These are phyloP conservation scores for Athripsodes cinereus DNA, from an alignment of 2,888 invertebrate genomes.

Conservation along the genomic window DNA sequence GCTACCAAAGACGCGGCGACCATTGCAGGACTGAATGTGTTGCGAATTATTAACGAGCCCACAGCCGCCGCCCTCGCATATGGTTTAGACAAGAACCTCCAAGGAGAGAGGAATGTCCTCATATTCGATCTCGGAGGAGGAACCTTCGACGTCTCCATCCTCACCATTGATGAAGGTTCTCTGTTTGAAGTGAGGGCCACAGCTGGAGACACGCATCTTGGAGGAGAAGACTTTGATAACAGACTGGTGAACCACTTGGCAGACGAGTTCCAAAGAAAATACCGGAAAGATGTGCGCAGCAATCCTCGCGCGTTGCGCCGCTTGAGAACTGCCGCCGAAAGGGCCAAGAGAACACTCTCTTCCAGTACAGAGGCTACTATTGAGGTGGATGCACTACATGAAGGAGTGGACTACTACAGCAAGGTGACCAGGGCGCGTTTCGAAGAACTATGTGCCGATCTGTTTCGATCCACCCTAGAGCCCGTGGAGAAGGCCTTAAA, in stretches of 20 bases:
- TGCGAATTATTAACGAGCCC: slow-evolving; percentile 79
- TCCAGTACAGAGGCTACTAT: slow-evolving; percentile 70
- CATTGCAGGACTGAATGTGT: slow-evolving; percentile 69
- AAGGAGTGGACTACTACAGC: slow-evolving; percentile 65
- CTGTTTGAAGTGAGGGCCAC: slow-evolving; percentile 75
- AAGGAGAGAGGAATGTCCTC: slow-evolving; percentile 56
- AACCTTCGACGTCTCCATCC: slow-evolving; percentile 77
- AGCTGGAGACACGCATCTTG: slow-evolving; percentile 78
- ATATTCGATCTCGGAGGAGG: slow-evolving; percentile 62
- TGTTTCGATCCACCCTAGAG: slow-evolving; percentile 66
- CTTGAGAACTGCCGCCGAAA: slow-evolving; percentile 68
- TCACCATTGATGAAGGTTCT: slow-evolving; percentile 74
- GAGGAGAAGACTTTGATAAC: slow-evolving; percentile 66
- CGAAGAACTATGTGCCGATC: slow-evolving; percentile 66
- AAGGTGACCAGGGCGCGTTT: slow-evolving; percentile 68
- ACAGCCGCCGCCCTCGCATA: slow-evolving; percentile 70
- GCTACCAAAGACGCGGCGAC: slow-evolving; percentile 81
- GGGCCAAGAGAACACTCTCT: slow-evolving; percentile 70
- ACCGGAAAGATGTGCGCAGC: slow-evolving; percentile 59
- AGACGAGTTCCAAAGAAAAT: slow-evolving; percentile 69
- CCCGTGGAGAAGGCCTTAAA: slow-evolving; percentile 73
- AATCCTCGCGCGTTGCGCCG: slow-evolving; percentile 64
- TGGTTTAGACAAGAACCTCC: slow-evolving; percentile 62
- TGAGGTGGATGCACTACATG: slow-evolving; percentile 69
- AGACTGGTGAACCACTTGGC: slow-evolving; percentile 60